Conservation (phyloP, 23 tunicate species). For the Ciona savignyi region DNA sequence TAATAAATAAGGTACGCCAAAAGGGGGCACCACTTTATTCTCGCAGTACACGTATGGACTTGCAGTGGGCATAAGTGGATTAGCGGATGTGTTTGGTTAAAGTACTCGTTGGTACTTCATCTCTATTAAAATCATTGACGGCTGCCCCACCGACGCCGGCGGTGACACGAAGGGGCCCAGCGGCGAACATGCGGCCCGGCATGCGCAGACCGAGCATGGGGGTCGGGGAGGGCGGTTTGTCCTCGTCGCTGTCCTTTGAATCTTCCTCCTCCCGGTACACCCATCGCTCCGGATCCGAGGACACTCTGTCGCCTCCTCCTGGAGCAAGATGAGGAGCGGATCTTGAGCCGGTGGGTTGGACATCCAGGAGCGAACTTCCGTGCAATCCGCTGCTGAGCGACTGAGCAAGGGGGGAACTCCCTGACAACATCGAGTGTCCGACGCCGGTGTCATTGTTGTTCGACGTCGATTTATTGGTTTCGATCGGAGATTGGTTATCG, state of each 20-base stretch:
- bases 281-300: constrained; percentile 16
- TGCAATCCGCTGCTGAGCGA: not conserved
- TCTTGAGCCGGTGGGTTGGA: not conserved
- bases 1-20: too few relatives aligned
- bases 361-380: not conserved
- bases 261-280: constrained; percentile 2
- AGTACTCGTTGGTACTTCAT: constrained; percentile 4
- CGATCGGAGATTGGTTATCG: too few relatives aligned
- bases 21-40: too few relatives aligned
- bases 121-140: constrained; percentile 8
- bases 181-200: constrained; percentile 7
- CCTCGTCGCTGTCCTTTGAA: constrained; percentile 20
- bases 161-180: constrained; percentile 2
- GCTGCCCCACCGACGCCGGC: constrained; percentile 4
- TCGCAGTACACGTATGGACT: too few relatives aligned
- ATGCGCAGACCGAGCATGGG: constrained; percentile 11
- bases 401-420: not conserved
- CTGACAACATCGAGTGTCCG: not conserved
- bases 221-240: constrained; percentile 52
- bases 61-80: too few relatives aligned
- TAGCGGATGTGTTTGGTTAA: constrained; percentile 6
- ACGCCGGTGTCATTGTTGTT: constrained; percentile 9
- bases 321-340: constrained; percentile 2
- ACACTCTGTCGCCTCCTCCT: not conserved
- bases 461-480: not conserved